A percentile compares a stretch with the other conserved stretches of the same genome.
phyloP scores from a whole-genome alignment of 2,888 invertebrate genomes.

The Galeopsomyia nigrocyanea region DNA sequence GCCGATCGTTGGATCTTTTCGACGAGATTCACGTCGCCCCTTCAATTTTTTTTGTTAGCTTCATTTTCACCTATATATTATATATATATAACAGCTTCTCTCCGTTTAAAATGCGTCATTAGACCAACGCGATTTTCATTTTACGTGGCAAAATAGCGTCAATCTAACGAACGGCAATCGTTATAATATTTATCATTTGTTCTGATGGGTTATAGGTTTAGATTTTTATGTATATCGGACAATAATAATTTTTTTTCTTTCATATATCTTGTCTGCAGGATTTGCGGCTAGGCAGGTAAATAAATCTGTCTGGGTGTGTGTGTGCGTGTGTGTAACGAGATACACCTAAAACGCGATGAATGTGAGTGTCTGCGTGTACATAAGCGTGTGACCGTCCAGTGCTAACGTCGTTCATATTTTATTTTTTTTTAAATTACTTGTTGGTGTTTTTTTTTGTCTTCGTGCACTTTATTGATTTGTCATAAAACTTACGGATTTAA shows the following conservation, averaged over 20 bases:
- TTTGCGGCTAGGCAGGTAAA: constrained; percentile 50
- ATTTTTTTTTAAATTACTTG: neutral
- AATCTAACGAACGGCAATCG: constrained; percentile 62
- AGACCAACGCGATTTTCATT: constrained; percentile 61
- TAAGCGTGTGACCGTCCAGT: constrained; percentile 67
- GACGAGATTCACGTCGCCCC: constrained; percentile 60
- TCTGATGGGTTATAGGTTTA: constrained; percentile 40
- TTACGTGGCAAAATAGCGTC: constrained; percentile 53
- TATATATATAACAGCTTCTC: constrained; percentile 4
- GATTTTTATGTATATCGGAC: constrained; percentile 53
- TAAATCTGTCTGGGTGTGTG: neutral
- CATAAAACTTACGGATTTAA: too few species aligned
- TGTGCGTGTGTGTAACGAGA: neutral
- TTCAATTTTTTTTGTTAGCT: constrained; percentile 50
- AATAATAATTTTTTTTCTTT: constrained; percentile 51
- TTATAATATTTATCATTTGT: constrained; percentile 18
- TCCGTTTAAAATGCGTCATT: constrained; percentile 63
- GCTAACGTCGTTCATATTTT: constrained; percentile 57
- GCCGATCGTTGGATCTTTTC: constrained; percentile 18
- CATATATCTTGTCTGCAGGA: constrained; percentile 52
- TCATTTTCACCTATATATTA: neutral
- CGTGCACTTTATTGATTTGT: too few species aligned
- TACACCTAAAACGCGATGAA: constrained; percentile 51
- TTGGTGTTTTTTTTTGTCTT: neutral
- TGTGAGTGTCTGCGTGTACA: constrained; percentile 54